A percentile compares a stretch with the other conserved stretches of the same genome.
These are phyloP conservation scores for Cyprinodon variegatus DNA, from an alignment of 2,113 vertebrate genomes.

Conservation along the genomic window DNA sequence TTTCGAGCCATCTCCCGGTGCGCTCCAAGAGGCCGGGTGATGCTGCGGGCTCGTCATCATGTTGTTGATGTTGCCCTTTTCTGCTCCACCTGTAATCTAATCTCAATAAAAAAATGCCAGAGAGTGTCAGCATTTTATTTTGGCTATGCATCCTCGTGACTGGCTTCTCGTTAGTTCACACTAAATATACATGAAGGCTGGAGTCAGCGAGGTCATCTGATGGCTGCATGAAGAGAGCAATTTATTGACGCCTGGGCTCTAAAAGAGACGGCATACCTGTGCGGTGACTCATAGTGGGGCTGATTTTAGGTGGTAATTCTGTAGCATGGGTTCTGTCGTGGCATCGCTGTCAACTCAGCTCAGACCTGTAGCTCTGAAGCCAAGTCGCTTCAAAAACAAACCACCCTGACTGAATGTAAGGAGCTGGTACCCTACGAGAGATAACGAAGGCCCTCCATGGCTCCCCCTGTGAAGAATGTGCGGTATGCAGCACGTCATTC, in stretches of 20 bases:
- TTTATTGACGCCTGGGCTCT: slow-evolving; percentile 34
- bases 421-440: slow-evolving; percentile 17
- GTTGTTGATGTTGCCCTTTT: slow-evolving; percentile 1
- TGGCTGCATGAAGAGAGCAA: slow-evolving; percentile 16
- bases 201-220: slow-evolving; percentile 46
- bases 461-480: slow-evolving; percentile 53
- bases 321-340: slow-evolving; percentile 36
- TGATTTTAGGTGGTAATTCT: slow-evolving; percentile 16
- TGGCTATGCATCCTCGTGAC: slow-evolving; percentile 44
- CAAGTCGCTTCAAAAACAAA: slow-evolving; percentile 61
- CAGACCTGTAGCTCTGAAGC: slow-evolving; percentile 42
- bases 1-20: slow-evolving; percentile 14
- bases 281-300: slow-evolving; percentile 33
- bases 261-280: slow-evolving; percentile 6
- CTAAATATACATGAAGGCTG: slow-evolving; percentile 60
- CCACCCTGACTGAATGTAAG: slow-evolving; percentile 39
- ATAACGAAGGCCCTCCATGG: slow-evolving; percentile 62
- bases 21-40: neutral
- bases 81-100: slow-evolving; percentile 52
- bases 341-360: slow-evolving; percentile 52
- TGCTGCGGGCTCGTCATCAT: neutral
- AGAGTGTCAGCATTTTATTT: slow-evolving; percentile 54
- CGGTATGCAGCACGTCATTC: slow-evolving; percentile 44
- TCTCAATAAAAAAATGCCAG: slow-evolving; percentile 65
- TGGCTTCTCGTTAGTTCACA: slow-evolving; percentile 45